Base-by-base conservation (phyloP, 2,888 invertebrate genomes). In the Hydropsyche betteni region DNA sequence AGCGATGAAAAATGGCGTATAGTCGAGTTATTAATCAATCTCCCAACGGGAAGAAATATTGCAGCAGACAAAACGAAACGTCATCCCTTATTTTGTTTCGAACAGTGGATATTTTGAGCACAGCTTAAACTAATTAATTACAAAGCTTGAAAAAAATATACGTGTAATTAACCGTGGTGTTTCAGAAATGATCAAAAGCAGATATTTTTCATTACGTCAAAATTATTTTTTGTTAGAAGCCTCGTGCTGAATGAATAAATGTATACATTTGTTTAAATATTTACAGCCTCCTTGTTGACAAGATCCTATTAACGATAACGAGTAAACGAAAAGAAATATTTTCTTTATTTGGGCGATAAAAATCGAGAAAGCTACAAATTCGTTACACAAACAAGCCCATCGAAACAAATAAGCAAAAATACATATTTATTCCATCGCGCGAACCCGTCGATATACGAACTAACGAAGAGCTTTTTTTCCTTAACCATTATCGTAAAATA, bases 41-140 rank as follows among this genome's bases (percentile, higher is more conserved):
- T n/a, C n/a, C 33, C 4, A 64, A 64, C 64, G 64, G 36, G 36
- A 12, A 58, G 64, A 64, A 34, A 64, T 64, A 64, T 36, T 64
- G 64, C 64, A 36, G 64, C 64, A 34, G 64, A 36, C 36, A 36
- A 64, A 64, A 36, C 36, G 64, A 64, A 64, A 64, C 64, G 64
- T 64, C 64, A 64, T 64, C 64, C 33, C 36, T 64, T 34, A 64
- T 64, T 64, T 64, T 64, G 64, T 16, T 58, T 24, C 8, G 14
- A 24, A 58, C 58, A 24, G 34, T 10, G 64, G 36, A 64, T 33
- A 64, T 64, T 64, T 64, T 10, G 10, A 0, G n/a, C 36, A 36
- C 2, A 64, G 64, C 34, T 64, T n/a, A 64, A 64, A 36, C n/a
- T 64, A 64, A 64, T 64, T 64, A 33, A 64, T 36, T 64, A 64